Base-by-base conservation (phyloP, 2,797 vertebrate species). In the Myotis myotis region DNA sequence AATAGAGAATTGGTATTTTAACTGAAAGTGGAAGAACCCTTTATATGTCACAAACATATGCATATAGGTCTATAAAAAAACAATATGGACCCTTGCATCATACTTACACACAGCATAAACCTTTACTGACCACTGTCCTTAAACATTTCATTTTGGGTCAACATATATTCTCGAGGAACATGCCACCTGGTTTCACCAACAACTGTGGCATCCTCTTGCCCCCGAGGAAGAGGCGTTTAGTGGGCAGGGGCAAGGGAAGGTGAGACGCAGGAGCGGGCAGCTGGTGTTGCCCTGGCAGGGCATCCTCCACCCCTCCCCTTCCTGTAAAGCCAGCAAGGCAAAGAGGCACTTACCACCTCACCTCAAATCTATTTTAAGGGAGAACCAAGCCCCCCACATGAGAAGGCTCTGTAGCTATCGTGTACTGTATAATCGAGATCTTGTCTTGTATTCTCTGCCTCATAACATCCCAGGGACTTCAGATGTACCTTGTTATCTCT, bases 1-100 rank as follows among this genome's bases (percentile, higher is more conserved):
- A 92, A 91, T 47, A 71, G 89, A 83, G 81, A 92, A 83, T 78
- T 33, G 5, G 19, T 79, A 57, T 72, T 94, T 86, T 82, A 82
- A 78, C 33, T 41, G 41, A 64, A 80, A 83, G 30, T 44, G 38
- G 47, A 71, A 93, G 36, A 91, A 80, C 6, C 11, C 7, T 6
- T 89, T 3, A n/a, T 72, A 20, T 53, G 17, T 74, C 25, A 66
- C 7, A 55, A 41, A 74, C 17, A 38, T 30, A 49, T 36, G 36
- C 51, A 84, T n/a, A 25, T 20, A 19, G 71, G 41, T 70, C 13
- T 87, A 70, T 76, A 51, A 70, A 78, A 78, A 82, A 85, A 84
- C 1, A 64, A 8, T 23, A 33, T 30, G 55, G 15, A 93, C 11
- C 41, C 44, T 75, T 47, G 28, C 28, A 20, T 66, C 4, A 19